phyloP scores from a whole-genome alignment of 2,888 invertebrate species.

The Herminia tarsipennalis region DNA sequence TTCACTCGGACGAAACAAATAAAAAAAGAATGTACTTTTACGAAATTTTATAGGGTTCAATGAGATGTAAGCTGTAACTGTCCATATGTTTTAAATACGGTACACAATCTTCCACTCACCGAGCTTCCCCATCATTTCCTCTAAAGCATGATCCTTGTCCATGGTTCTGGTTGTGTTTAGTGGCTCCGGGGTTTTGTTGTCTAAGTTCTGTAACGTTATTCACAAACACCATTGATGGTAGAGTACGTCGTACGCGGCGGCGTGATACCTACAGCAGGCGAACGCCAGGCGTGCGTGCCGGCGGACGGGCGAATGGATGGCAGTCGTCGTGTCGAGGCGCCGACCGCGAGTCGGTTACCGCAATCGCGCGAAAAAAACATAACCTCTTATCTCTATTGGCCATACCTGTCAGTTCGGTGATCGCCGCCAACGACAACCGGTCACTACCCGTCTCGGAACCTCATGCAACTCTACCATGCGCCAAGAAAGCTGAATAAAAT shows the following conservation, averaged over 20 bases:
- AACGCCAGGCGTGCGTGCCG: constrained; percentile 74
- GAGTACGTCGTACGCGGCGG: constrained; percentile 47
- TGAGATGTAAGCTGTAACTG: constrained; percentile 20
- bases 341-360: constrained; percentile 65
- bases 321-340: constrained; percentile 60
- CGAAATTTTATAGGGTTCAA: constrained; percentile 47
- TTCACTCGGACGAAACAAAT: constrained; percentile 27
- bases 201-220: constrained; percentile 59
- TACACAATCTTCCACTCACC: constrained; percentile 72
- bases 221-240: constrained; percentile 75
- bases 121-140: constrained; percentile 88
- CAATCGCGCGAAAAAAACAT: constrained; percentile 75
- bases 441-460: constrained; percentile 8
- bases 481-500: too few relatives aligned
- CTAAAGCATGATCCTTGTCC: constrained; percentile 88
- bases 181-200: constrained; percentile 39
- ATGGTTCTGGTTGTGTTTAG: constrained; percentile 59
- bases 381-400: constrained; percentile 71
- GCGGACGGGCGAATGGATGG: constrained; percentile 77
- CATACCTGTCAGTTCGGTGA: constrained; percentile 51
- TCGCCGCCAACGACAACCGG: constrained; percentile 14
- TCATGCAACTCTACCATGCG: background rate
- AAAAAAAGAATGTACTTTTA: constrained; percentile 41
- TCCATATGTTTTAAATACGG: constrained; percentile 60
- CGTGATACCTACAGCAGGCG: constrained; percentile 48